These are phyloP conservation scores for Sesamia nonagrioides DNA, from an alignment of 1,140 invertebrate genomes.

Conservation along the genomic window DNA sequence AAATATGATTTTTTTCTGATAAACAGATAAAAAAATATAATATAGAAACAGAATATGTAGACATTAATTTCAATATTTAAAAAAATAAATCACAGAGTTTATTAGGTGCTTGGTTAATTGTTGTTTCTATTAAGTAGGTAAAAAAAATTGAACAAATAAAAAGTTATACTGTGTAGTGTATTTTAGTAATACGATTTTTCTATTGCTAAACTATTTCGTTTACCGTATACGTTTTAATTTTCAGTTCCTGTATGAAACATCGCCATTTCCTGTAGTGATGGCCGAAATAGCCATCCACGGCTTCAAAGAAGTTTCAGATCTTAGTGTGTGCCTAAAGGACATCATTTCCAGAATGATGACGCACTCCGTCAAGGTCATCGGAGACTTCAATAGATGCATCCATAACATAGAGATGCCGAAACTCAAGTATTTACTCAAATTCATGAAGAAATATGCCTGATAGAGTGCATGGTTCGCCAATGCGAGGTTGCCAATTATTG, in stretches of 20 bases:
- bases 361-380: constrained; percentile 83
- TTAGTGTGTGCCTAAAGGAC: constrained; percentile 82
- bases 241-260: constrained; percentile 84
- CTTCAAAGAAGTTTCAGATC: constrained; percentile 83
- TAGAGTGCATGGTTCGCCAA: neutral
- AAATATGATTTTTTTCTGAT: no score
- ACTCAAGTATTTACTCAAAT: constrained; percentile 81
- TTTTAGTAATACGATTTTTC: no score
- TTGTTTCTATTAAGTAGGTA: no score
- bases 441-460: constrained; percentile 84
- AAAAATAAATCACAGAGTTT: no score
- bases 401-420: constrained; percentile 85
- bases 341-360: constrained; percentile 86
- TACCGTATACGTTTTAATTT: constrained; percentile 45
- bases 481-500: constrained; percentile 10
- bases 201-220: no score
- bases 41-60: no score
- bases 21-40: no score
- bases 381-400: constrained; percentile 83
- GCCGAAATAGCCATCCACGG: constrained; percentile 83
- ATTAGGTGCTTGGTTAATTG: no score
- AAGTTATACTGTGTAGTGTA: no score
- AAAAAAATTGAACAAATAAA: no score
- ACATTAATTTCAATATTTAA: no score
- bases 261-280: constrained; percentile 85